phyloP scores from a whole-genome alignment of 2,797 vertebrate species.

The Crenuchus spilurus region DNA sequence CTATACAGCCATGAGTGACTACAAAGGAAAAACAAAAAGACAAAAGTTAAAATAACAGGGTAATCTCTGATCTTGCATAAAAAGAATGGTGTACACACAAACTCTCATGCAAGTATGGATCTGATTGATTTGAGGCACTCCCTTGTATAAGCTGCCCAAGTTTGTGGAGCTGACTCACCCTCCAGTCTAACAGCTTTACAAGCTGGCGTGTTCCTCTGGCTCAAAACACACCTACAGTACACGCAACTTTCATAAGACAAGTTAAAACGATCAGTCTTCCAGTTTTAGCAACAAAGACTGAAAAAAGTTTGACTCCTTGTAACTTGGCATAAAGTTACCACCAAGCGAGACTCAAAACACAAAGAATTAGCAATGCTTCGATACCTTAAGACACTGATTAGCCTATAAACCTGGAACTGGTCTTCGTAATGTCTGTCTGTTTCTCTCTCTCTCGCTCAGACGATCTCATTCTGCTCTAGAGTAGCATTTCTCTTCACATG shows the following conservation, averaged over 20 bases:
- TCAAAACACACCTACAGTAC: background rate
- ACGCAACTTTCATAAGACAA: background rate
- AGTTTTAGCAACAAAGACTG: background rate
- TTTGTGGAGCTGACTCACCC: slow-evolving; percentile 18
- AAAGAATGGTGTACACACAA: background rate
- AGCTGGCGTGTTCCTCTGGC: slow-evolving; percentile 2
- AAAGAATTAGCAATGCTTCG: background rate
- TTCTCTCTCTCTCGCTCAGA: background rate
- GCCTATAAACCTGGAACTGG: background rate
- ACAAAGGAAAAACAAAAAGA: slow-evolving; percentile 65
- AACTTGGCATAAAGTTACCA: background rate
- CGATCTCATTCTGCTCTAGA: background rate
- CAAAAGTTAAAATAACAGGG: background rate
- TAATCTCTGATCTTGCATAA: background rate
- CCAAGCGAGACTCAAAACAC: background rate
- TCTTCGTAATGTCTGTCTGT: background rate
- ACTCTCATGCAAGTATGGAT: background rate
- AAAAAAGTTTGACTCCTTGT: background rate
- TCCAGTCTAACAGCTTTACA: slow-evolving; percentile 14
- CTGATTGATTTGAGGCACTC: slow-evolving; percentile 18
- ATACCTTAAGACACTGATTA: background rate
- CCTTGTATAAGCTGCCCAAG: slow-evolving; percentile 3
- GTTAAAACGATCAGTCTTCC: background rate
- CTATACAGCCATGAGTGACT: slow-evolving; percentile 99
- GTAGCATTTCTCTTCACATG: background rate